Evolutionary conservation across 1,140 invertebrate genomes (phyloP).

Genomic region (Drosophila subpulchrella): DNA sequence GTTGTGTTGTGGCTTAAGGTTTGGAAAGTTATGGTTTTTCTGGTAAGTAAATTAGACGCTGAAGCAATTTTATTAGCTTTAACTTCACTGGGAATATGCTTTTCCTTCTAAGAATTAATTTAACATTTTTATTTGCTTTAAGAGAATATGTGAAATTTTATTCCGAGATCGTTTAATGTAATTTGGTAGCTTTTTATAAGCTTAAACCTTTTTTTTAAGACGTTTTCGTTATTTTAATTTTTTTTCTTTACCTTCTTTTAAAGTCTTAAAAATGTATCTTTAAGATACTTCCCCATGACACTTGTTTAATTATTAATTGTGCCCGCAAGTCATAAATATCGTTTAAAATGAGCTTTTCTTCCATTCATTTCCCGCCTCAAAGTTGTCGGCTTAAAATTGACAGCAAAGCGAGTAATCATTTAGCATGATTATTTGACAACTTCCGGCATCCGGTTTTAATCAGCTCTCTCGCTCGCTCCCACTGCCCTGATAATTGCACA

Average conservation of each 20-base stretch:
- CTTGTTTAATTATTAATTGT: background rate
- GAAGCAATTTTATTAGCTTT: background rate
- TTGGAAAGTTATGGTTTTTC: background rate
- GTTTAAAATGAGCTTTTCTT: background rate
- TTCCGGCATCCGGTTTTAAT: conserved; percentile 50
- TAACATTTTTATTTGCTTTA: too few relatives aligned
- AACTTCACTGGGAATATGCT: background rate
- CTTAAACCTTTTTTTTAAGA: background rate
- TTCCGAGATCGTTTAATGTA: too few relatives aligned
- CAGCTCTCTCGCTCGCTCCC: conserved; percentile 1
- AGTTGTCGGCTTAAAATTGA: background rate
- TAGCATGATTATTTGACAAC: conserved; percentile 62
- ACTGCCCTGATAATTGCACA: conserved; percentile 46
- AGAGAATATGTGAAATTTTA: too few relatives aligned
- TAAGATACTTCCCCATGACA: background rate
- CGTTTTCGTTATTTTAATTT: too few relatives aligned
- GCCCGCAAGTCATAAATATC: background rate
- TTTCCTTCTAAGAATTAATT: background rate
- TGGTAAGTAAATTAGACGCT: background rate
- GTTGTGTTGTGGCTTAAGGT: background rate
- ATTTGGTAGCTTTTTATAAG: too few relatives aligned
- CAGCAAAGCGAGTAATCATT: conserved; percentile 5
- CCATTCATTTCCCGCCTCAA: background rate
- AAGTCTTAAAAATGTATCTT: too few relatives aligned
- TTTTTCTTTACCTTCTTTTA: too few relatives aligned